A percentile compares a stretch with the other conserved stretches of the same genome.
These are phyloP conservation scores for Eupeodes corollae DNA, from an alignment of 1,140 invertebrate genomes.

Conservation along the genomic window DNA sequence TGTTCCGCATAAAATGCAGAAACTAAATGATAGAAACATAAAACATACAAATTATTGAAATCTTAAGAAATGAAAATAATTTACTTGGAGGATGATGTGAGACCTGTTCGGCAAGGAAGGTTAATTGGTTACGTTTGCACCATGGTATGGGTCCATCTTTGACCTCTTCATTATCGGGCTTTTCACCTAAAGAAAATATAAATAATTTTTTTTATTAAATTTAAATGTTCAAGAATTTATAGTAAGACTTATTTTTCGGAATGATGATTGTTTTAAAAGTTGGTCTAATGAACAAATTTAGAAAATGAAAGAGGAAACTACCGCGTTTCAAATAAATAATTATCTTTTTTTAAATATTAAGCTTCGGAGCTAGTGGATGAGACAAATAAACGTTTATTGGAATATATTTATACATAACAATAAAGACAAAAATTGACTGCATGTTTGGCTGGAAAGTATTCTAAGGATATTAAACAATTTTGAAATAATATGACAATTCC, in stretches of 20 bases:
- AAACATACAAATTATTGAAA: neutral
- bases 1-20: constrained; percentile 97
- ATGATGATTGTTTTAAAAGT: no score
- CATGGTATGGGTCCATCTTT: constrained; percentile 70
- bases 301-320: no score
- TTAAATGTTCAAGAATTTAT: neutral
- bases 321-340: no score
- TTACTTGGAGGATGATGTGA: constrained; percentile 96
- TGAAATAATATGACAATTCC: no score
- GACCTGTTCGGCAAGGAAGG: constrained; percentile 95
- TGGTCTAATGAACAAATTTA: no score
- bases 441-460: no score
- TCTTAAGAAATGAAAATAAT: constrained; percentile 9
- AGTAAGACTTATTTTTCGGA: neutral
- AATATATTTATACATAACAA: no score
- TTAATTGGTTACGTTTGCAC: constrained; percentile 66
- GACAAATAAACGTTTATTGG: no score
- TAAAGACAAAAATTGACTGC: no score
- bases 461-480: no score
- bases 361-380: no score
- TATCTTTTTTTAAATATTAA: no score
- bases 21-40: constrained; percentile 44
- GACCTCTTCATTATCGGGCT: constrained; percentile 31
- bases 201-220: neutral
- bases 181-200: constrained; percentile 12